Conservation (phyloP, 2,113 vertebrate genomes). For the Datnioides undecimradiatus region DNA sequence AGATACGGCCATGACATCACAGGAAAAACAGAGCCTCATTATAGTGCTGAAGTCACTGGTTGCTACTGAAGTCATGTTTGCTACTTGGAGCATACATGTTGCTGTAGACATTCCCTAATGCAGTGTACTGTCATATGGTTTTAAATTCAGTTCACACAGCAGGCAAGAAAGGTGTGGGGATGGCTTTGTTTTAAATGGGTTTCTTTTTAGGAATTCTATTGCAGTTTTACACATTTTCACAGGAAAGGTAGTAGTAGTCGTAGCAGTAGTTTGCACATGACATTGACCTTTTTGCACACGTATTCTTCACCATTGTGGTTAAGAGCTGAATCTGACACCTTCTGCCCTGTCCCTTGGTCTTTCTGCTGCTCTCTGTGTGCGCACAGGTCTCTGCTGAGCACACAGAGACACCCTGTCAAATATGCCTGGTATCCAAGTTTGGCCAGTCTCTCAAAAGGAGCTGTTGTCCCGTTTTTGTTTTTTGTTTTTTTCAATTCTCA, state of each 20-base stretch:
- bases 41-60: conserved; percentile 18
- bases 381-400: conserved; percentile 62
- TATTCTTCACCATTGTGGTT: conserved; percentile 10
- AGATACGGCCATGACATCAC: conserved; percentile 53
- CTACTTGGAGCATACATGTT: conserved; percentile 16
- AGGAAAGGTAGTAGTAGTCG: too few species aligned
- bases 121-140: neutral
- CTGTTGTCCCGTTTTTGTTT: conserved; percentile 60
- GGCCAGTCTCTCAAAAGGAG: conserved; percentile 64
- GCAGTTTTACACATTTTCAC: too few species aligned
- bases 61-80: conserved; percentile 30
- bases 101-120: conserved; percentile 1
- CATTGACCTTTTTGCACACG: conserved; percentile 14
- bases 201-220: neutral
- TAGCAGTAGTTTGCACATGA: neutral
- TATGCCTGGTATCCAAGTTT: conserved; percentile 64
- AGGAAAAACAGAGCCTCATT: conserved; percentile 43
- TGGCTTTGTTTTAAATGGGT: neutral
- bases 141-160: neutral
- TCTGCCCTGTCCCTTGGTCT: conserved; percentile 31
- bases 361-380: conserved; percentile 47
- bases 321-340: conserved; percentile 30
- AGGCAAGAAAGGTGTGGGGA: neutral
- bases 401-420: conserved; percentile 75
- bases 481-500: conserved; percentile 37